These are phyloP conservation scores for Aeoliscus strigatus DNA, from an alignment of 2,797 vertebrate species.

Conservation along the genomic window DNA sequence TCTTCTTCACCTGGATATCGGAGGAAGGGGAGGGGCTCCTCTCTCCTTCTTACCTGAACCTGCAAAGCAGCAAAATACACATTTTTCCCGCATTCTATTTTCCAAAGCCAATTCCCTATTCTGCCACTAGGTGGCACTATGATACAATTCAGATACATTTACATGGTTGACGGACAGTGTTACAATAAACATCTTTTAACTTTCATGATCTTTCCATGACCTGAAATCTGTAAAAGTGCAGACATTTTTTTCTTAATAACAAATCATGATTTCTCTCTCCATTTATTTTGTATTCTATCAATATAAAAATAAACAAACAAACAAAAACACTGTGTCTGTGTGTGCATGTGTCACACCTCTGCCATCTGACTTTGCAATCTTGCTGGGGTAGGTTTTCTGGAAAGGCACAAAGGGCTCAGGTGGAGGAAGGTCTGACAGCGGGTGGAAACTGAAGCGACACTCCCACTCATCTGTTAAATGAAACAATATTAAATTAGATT, in stretches of 20 bases:
- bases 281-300: no score
- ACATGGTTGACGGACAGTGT: no score
- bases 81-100: not conserved
- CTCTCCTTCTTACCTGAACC: conserved; percentile 74
- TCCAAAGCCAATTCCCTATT: not conserved
- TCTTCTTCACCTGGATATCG: conserved; percentile 72
- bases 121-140: conserved; percentile 23
- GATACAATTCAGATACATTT: not conserved
- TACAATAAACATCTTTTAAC: no score
- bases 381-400: conserved; percentile 93
- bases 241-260: no score
- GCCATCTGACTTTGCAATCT: conserved; percentile 80
- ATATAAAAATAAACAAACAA: no score
- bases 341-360: conserved; percentile 69
- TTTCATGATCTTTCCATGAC: no score
- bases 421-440: conserved; percentile 89
- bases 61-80: conserved; percentile 29
- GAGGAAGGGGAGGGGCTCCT: conserved; percentile 77
- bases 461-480: conserved; percentile 88
- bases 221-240: no score
- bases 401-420: conserved; percentile 85
- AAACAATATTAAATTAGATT: not conserved
- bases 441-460: conserved; percentile 89
- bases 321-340: conserved; percentile 6
- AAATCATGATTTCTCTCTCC: no score